Conservation (phyloP, 2,797 vertebrate species). For the Sebastes hubbsi region DNA sequence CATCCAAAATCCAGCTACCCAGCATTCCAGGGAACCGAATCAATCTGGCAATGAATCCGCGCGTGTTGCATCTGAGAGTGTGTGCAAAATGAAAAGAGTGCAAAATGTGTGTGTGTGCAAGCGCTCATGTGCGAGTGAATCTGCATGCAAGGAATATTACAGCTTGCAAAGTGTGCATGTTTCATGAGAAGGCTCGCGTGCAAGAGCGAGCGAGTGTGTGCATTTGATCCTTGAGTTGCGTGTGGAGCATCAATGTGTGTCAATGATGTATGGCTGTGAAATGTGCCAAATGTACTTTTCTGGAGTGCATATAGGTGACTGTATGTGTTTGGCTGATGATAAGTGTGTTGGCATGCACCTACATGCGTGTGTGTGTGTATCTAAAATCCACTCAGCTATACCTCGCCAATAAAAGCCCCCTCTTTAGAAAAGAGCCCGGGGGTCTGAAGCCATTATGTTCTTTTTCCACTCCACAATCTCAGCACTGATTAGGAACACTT, state of each 20-base stretch:
- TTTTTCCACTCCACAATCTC: conserved; percentile 51
- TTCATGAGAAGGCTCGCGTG: conserved; percentile 2
- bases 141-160: background rate
- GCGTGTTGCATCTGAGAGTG: conserved; percentile 12
- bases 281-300: conserved; percentile 11
- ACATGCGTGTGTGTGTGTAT: background rate
- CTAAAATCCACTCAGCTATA: conserved; percentile 38
- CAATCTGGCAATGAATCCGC: conserved; percentile 48
- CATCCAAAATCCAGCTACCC: conserved; percentile 60
- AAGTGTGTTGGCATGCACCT: background rate
- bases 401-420: conserved; percentile 21
- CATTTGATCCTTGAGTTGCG: conserved; percentile 20
- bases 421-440: conserved; percentile 31
- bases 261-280: conserved; percentile 15
- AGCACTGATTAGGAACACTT: conserved; percentile 62
- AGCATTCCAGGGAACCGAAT: conserved; percentile 65
- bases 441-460: conserved; percentile 52
- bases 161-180: background rate
- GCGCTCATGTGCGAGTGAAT: background rate
- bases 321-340: background rate
- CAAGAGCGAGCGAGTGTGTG: background rate
- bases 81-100: background rate
- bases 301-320: background rate
- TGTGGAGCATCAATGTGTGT: conserved; percentile 9
- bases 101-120: background rate